phyloP scores from a whole-genome alignment of 2,113 vertebrate genomes.

The Nerophis lumbriciformis region DNA sequence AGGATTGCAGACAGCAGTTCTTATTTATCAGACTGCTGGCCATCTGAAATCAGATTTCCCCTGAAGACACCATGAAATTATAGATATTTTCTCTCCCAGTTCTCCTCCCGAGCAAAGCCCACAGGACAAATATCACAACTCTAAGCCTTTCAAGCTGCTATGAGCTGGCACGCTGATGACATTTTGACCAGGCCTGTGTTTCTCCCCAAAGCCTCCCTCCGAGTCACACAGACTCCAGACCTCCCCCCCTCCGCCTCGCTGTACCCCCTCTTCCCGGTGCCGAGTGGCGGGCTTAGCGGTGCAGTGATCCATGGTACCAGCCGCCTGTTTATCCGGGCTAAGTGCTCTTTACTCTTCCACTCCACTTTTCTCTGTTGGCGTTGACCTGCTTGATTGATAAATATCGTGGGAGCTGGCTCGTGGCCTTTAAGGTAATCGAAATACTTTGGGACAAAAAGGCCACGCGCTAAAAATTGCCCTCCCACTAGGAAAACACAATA shows the following conservation, averaged over 20 bases:
- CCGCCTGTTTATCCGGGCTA: conserved; percentile 66
- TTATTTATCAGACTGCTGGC: conserved; percentile 78
- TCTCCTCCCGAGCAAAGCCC: conserved; percentile 67
- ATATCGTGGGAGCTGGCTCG: conserved; percentile 54
- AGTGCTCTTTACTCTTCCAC: conserved; percentile 64
- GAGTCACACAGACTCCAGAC: conserved; percentile 32
- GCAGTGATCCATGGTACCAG: conserved; percentile 66
- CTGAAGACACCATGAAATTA: conserved; percentile 79
- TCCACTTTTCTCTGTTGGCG: conserved; percentile 63
- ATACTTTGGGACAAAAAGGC: conserved; percentile 53
- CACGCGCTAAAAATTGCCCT: conserved; percentile 22
- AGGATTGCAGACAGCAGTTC: conserved; percentile 64
- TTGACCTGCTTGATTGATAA: conserved; percentile 68
- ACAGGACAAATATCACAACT: conserved; percentile 77
- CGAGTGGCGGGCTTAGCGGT: conserved; percentile 63
- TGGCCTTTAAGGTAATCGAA: conserved; percentile 65
- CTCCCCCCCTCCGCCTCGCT: conserved; percentile 44
- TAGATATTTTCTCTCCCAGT: conserved; percentile 71
- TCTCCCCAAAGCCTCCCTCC: conserved; percentile 60
- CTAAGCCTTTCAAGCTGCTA: conserved; percentile 73
- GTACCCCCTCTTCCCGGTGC: conserved; percentile 40
- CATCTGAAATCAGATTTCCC: conserved; percentile 79
- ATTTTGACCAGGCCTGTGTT: conserved; percentile 72
- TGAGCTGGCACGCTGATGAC: conserved; percentile 72
- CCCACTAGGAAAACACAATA: background rate